Evolutionary conservation across 2,113 vertebrate species (phyloP).

Genomic region (Eubucco bourcierii): DNA sequence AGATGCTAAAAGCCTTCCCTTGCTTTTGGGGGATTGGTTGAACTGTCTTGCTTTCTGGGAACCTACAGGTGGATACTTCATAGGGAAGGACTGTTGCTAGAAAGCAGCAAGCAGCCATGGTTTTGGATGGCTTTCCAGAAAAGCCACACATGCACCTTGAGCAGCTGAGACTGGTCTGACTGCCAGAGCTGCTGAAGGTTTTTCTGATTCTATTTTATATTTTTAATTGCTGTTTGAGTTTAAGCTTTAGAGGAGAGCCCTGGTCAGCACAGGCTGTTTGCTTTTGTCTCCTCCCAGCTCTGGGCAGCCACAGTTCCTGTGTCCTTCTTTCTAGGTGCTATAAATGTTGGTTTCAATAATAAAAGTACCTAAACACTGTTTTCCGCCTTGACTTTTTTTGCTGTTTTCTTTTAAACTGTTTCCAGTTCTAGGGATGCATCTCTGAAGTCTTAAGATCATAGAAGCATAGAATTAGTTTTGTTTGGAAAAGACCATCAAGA

Average conservation of each 20-base stretch:
- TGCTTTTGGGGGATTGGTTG: not conserved
- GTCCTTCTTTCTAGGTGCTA: not conserved
- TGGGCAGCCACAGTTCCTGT: not conserved
- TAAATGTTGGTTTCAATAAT: not conserved
- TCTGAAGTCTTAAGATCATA: not conserved
- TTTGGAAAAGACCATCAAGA: no score
- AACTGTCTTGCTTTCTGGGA: not conserved
- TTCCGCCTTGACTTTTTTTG: not conserved
- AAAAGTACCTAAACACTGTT: not conserved
- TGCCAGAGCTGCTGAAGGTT: not conserved
- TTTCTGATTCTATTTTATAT: not conserved
- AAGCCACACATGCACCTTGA: not conserved
- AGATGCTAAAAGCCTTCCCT: not conserved
- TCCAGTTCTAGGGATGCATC: not conserved
- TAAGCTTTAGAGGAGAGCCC: not conserved
- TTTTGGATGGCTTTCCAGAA: not conserved
- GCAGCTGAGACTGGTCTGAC: no score
- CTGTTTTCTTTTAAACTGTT: not conserved
- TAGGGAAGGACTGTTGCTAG: not conserved
- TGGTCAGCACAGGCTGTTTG: not conserved
- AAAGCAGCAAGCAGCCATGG: not conserved
- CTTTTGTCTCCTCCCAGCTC: not conserved
- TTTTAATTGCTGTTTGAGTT: not conserved
- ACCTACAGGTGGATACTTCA: fast-evolving
- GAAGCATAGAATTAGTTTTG: no score